Percentiles rank a stretch among this genome's conserved stretches.
These are phyloP conservation scores for Aphrophora alni DNA, from an alignment of 2,888 invertebrate genomes.

Conservation along the genomic window DNA sequence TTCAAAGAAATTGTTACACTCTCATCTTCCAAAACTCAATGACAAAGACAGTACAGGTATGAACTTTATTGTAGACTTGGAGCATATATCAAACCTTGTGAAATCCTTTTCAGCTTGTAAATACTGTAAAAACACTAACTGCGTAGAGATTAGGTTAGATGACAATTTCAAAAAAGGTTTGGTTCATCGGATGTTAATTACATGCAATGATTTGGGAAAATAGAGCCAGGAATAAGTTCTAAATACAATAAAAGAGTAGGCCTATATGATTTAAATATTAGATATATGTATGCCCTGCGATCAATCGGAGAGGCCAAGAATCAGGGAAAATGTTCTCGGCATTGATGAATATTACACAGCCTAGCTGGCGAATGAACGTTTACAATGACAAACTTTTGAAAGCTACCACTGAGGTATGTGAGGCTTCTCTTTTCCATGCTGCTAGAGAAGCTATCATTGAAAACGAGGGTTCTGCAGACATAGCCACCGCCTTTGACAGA, in stretches of 20 bases:
- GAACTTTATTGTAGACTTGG: too few relatives aligned
- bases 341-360: background rate
- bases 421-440: too few relatives aligned
- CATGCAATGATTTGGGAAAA: too few relatives aligned
- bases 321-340: background rate
- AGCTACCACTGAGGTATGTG: background rate
- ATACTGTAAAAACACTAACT: too few relatives aligned
- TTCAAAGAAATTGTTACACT: too few relatives aligned
- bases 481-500: background rate
- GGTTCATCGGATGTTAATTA: too few relatives aligned
- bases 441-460: background rate
- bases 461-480: background rate
- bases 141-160: too few relatives aligned
- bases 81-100: too few relatives aligned
- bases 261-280: background rate
- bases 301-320: background rate
- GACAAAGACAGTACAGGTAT: too few relatives aligned
- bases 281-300: background rate
- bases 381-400: background rate
- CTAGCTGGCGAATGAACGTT: background rate
- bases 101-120: too few relatives aligned
- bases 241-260: background rate
- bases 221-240: background rate
- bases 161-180: too few relatives aligned
- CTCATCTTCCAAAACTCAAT: too few relatives aligned